Percentiles rank a stretch among this genome's conserved stretches.
These are phyloP conservation scores for Eurytoma adleriae DNA, from an alignment of 2,888 invertebrate genomes.

Conservation along the genomic window DNA sequence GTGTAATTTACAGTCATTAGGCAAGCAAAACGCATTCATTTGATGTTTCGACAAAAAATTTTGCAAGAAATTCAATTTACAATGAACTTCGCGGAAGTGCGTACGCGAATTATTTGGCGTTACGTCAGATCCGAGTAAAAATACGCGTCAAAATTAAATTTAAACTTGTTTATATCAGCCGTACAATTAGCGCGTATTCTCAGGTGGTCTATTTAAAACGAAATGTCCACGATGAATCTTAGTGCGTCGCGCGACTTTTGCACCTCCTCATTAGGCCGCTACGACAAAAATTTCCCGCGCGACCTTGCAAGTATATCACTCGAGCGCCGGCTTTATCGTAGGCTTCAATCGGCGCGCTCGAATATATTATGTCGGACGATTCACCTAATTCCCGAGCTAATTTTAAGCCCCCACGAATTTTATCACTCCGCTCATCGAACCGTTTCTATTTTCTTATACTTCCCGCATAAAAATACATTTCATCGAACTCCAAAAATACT, in stretches of 20 bases:
- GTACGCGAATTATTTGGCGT: neutral
- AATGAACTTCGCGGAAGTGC: neutral
- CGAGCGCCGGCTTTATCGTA: neutral
- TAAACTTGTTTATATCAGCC: conserved; percentile 37
- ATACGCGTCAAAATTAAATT: conserved; percentile 20
- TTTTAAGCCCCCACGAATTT: no score
- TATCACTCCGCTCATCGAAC: neutral
- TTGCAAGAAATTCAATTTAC: no score
- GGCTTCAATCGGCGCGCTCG: neutral
- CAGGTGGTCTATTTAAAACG: conserved; percentile 24
- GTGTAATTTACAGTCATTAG: no score
- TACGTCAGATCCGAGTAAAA: neutral
- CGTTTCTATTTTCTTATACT: no score
- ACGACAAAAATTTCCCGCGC: neutral
- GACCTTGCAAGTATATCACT: neutral
- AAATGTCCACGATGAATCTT: conserved; percentile 18
- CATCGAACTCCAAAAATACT: no score
- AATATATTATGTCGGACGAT: neutral
- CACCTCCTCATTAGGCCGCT: conserved; percentile 3
- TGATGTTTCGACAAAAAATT: no score
- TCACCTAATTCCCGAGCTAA: neutral
- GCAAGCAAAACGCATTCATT: no score
- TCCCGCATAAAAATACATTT: no score
- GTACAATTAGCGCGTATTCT: conserved; percentile 27
- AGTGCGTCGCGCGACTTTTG: neutral